Conservation (phyloP, 2,797 vertebrate species). For the Pyrocephalus nanus region DNA sequence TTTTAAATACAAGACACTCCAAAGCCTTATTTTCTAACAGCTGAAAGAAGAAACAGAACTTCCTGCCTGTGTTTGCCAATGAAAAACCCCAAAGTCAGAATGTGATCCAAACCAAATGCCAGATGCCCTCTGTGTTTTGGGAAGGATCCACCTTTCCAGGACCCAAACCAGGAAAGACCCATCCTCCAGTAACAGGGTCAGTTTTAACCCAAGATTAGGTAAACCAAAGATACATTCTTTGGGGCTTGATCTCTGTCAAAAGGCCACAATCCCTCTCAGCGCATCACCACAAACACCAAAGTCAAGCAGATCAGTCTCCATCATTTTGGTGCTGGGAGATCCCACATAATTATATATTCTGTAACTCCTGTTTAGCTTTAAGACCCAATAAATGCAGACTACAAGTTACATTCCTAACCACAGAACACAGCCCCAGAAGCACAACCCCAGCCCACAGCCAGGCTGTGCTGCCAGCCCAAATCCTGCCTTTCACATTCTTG, state of each 20-base stretch:
- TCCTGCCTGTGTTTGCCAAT: not conserved
- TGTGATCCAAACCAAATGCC: not conserved
- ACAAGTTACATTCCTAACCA: not conserved
- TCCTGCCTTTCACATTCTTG: not conserved
- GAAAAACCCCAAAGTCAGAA: not conserved
- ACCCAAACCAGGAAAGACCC: not conserved
- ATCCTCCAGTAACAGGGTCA: not conserved
- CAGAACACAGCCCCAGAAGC: not conserved
- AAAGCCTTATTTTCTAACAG: not conserved
- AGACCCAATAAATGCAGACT: not conserved
- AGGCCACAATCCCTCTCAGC: not conserved
- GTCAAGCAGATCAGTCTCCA: not conserved
- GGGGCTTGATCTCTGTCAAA: not conserved
- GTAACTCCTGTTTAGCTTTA: not conserved
- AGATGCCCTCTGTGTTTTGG: not conserved
- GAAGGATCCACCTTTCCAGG: not conserved
- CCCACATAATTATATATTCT: not conserved
- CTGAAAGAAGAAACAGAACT: not conserved
- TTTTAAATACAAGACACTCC: not conserved
- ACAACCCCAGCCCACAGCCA: not conserved
- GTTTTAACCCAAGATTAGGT: not conserved
- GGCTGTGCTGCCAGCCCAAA: not conserved
- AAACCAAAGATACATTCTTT: not conserved
- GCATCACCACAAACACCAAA: not conserved
- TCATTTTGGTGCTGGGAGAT: not conserved